These are phyloP conservation scores for Acomys russatus DNA, from an alignment of 2,797 vertebrate species.

Conservation along the genomic window DNA sequence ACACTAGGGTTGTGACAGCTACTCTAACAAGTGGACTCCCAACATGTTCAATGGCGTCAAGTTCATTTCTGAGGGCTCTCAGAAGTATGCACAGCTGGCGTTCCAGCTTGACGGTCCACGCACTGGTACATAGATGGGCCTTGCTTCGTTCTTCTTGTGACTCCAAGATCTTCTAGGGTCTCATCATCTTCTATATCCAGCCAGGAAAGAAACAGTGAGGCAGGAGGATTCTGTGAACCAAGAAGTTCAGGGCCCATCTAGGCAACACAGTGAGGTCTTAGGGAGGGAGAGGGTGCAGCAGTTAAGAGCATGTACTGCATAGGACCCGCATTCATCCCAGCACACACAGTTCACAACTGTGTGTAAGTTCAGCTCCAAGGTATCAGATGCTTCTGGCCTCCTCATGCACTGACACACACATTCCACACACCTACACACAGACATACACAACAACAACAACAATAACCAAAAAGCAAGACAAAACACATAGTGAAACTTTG, in stretches of 20 bases:
- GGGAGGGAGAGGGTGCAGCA: neutral
- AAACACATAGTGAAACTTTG: neutral
- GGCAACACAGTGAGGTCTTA: neutral
- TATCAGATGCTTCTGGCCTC: neutral
- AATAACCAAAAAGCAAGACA: neutral
- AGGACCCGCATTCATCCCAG: neutral
- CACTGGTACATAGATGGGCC: neutral
- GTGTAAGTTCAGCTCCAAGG: neutral
- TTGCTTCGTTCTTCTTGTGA: neutral
- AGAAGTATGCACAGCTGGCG: neutral
- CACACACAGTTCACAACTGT: neutral
- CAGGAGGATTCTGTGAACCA: neutral
- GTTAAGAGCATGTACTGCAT: neutral
- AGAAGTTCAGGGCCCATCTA: neutral
- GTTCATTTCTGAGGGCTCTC: neutral
- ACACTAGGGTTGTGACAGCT: neutral
- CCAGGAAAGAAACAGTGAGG: slow-evolving; percentile 5
- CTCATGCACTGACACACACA: neutral
- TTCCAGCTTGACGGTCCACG: neutral
- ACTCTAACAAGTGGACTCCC: neutral
- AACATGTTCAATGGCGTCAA: neutral
- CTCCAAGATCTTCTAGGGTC: neutral
- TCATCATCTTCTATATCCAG: neutral
- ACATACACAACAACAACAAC: neutral
- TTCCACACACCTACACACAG: neutral